Percentiles rank a stretch among this genome's conserved stretches.
phyloP scores from a whole-genome alignment of 1,140 invertebrate genomes.

The Drosophila albomicans region DNA sequence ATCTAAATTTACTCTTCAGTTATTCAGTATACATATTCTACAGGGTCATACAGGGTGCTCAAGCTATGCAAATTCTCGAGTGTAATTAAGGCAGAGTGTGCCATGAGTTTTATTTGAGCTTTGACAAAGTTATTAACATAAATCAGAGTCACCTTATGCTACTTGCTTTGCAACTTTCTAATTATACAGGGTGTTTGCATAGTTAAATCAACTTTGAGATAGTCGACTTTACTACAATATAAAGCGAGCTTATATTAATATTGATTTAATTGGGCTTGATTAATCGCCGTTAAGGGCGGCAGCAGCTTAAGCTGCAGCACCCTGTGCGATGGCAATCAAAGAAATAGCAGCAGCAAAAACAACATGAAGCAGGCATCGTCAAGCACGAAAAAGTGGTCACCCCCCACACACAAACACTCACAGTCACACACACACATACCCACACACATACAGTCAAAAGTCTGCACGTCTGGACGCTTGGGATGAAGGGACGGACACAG shows the following conservation, averaged over 20 bases:
- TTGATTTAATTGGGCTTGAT: not conserved
- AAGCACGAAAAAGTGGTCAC: conserved; percentile 80
- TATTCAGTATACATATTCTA: not conserved
- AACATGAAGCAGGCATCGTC: conserved; percentile 53
- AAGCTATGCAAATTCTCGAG: not conserved
- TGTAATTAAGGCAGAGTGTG: not conserved
- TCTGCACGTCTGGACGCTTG: conserved; percentile 73
- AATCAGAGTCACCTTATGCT: not conserved
- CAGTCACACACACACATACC: no score
- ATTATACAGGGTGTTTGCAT: conserved; percentile 4
- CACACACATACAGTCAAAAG: conserved; percentile 63
- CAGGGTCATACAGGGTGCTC: not conserved
- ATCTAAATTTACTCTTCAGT: no score
- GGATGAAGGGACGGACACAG: conserved; percentile 64
- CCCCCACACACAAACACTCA: conserved; percentile 45
- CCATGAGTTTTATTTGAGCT: not conserved
- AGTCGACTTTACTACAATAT: not conserved
- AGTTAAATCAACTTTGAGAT: not conserved
- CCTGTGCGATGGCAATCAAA: conserved; percentile 77
- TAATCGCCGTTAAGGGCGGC: not conserved
- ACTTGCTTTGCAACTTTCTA: not conserved
- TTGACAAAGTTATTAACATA: conserved; percentile 13
- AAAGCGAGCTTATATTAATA: not conserved
- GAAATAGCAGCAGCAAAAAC: conserved; percentile 57
- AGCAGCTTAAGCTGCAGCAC: conserved; percentile 35